Evolutionary conservation across 2,113 vertebrate genomes (phyloP), one percentile per base, ranked within the genome.

Genomic region (Neodontobutis hainanensis): DNA sequence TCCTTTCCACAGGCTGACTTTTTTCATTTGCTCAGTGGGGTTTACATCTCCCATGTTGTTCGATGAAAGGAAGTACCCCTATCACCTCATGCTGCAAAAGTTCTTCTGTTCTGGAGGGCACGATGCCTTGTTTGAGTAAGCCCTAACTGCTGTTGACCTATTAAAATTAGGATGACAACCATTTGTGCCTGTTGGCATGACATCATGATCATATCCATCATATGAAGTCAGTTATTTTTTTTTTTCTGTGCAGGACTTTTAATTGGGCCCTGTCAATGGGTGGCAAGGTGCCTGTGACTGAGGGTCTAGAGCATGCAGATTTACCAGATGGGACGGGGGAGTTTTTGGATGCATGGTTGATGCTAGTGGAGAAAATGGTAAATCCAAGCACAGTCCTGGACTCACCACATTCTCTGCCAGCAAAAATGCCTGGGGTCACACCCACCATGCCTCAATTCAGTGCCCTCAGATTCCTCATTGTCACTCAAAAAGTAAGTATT

Each of bases 341-440:
- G 85, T 97, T 97, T 65, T 83, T 97, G 72, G 96, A 97, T 72
- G 96, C 96, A 12, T 97, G 96, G 96, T 91, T 97, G 12, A 97
- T 97, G 96, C 85, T 97, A 66, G 96, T 97, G 80, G 96, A 97
- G 86, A 97, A 97, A 86, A 96, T 97, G 96, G 96, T 97, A 79
- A 97, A 97, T 83, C 96, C 96, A 49, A 96, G 94, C 81, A 97
- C 96, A 0, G 96, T 97, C 71, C 89, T 97, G 82, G 96, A 97
- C 85, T 97, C 96, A 0, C 96, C 96, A n/a, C 96, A 97, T 83
- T 95, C 95, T 1, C 78, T 97, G 68, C 93, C 93, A 36, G 94
- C 94, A 77, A 95, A 94, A 83, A 94, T 95, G 87, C 93, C 95
- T 45, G 95, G 95, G 4, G 93, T 95, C 70, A 94, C 94, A 4